Evolutionary conservation across 2,113 vertebrate genomes (phyloP), one percentile per base, ranked within the genome.

Genomic region (Ornithorhynchus anatinus): DNA sequence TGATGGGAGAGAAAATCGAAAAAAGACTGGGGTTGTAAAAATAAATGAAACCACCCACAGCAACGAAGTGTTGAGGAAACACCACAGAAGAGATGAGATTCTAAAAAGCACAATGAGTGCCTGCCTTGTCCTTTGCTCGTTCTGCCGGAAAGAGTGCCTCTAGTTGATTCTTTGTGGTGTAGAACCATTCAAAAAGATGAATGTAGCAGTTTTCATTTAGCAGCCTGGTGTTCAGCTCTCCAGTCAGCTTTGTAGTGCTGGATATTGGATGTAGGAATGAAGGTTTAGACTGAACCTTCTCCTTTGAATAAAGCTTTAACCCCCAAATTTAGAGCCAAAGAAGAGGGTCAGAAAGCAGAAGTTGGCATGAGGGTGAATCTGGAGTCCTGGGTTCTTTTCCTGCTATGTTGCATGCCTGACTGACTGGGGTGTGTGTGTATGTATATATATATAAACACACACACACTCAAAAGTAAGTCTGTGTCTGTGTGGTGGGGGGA

Each of bases 171-270:
- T 50, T 20, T 0, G 0, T 58, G 48, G 23, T 37, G 29, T 38
- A 38, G 61, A 17, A 32, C 8, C 32, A 36, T 66, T 25, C 51
- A 31, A 54, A 79, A 71, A 22, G 56, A 47, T 31, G 25, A 60
- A 65, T 25, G 0, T 60, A 20, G 14, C 65, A 75, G 44, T 59
- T 83, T 79, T 79, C 81, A 75, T 43, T 45, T 72, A 52, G 6
- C 16, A 39, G 1, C 37, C 31, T 32, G 27, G 39, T 44, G 72
- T 75, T 60, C 14, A 57, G 37, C 70, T 40, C 27, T 42, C 12
- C 68, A 13, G 65, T 51, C 25, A 15, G 37, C 17, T 54, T 25
- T 47, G 8, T 33, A 45, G 5, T 69, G 61, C 42, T 52, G 5
- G 31, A 52, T 48, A 42, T 44, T 31, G 23, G 47, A 17, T 9